These are phyloP conservation scores for Anguilla marmorata DNA, from an alignment of 2,797 vertebrate genomes.

Conservation along the genomic window DNA sequence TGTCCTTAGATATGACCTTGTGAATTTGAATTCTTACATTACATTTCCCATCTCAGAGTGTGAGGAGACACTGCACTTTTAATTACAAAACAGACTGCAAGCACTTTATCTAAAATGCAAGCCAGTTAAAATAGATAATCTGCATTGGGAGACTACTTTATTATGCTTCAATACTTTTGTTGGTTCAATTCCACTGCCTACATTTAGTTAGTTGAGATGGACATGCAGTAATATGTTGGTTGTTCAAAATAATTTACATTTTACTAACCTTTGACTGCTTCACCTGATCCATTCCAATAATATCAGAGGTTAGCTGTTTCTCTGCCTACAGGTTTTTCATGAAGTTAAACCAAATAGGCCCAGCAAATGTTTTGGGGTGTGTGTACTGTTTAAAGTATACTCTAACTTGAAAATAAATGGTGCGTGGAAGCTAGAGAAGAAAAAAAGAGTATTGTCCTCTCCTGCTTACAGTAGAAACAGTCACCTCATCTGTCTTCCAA, in stretches of 20 bases:
- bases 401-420: neutral
- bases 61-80: neutral
- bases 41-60: neutral
- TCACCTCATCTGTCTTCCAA: neutral
- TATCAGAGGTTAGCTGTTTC: neutral
- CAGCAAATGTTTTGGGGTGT: neutral
- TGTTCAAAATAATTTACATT: neutral
- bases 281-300: neutral
- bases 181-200: neutral
- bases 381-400: neutral
- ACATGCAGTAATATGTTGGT: neutral
- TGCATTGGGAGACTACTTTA: neutral
- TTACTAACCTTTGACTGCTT: neutral
- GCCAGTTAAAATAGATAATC: neutral
- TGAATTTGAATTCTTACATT: neutral
- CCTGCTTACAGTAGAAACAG: neutral
- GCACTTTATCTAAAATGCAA: too few species aligned
- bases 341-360: neutral
- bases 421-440: neutral
- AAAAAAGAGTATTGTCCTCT: neutral
- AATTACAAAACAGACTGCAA: neutral
- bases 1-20: neutral
- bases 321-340: neutral
- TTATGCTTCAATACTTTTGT: neutral
- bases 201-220: neutral